phyloP scores from a whole-genome alignment of 2,797 vertebrate species.

The Siniperca obscura region DNA sequence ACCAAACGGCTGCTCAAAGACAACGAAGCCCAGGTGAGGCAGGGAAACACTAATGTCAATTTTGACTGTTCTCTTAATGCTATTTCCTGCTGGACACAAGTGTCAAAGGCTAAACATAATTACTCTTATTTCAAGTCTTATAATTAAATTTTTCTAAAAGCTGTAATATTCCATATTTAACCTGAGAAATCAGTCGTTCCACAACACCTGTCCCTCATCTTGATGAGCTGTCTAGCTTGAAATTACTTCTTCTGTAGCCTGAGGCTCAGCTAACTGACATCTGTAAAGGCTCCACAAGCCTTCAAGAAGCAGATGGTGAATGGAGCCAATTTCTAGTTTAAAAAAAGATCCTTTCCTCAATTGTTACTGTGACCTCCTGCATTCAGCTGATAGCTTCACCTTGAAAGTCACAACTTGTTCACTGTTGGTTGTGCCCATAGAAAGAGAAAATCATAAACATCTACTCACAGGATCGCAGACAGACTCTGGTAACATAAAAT shows the following conservation, averaged over 20 bases:
- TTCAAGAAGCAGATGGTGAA: conserved; percentile 8
- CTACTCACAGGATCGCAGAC: neutral
- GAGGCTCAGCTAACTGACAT: neutral
- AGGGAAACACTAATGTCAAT: too few species aligned
- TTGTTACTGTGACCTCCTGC: neutral
- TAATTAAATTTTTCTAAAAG: neutral
- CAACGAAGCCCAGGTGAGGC: conserved; percentile 89
- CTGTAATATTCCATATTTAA: neutral
- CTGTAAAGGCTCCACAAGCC: neutral
- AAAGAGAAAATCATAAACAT: neutral
- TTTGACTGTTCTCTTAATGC: rapidly evolving
- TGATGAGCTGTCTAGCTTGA: conserved; percentile 12
- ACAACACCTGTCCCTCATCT: neutral
- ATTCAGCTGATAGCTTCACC: neutral
- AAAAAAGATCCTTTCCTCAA: neutral
- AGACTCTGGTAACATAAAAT: neutral
- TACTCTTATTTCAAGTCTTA: neutral
- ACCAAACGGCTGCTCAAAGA: conserved; percentile 90
- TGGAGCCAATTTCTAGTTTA: neutral
- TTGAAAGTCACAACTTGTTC: neutral
- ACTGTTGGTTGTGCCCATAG: neutral
- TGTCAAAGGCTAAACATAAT: neutral
- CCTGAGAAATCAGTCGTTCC: neutral
- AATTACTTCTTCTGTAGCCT: conserved; percentile 9
- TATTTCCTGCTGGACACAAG: neutral